Evolutionary conservation across 2,888 invertebrate genomes (phyloP), one percentile per base, ranked within the genome.

Genomic region (Cheilosia impressa): DNA sequence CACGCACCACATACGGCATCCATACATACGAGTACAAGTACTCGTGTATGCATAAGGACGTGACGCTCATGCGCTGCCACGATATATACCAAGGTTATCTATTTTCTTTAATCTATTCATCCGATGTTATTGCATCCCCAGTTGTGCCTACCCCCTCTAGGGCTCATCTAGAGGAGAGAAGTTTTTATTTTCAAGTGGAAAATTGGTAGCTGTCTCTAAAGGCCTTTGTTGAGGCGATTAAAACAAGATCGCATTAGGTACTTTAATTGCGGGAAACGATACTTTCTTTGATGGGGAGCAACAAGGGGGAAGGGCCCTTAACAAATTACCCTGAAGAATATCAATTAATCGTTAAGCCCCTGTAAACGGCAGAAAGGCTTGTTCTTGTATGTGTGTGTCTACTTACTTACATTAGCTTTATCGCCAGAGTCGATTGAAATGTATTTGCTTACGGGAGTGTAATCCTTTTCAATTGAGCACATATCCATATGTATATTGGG

Each of bases 251-350:
- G 38, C 58, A 63, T 79, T 65, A 84, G 60, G 17, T 38, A 41
- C 19, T 53, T 68, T 41, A 38, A 41, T 22, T n/a, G 38, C 13
- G 55, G 55, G 38, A 55, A 41, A 53, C 22, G 68, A 78, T 41
- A 52, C 24, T 50, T 52, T 66, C 52, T 45, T 66, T 53, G 52
- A 22, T 45, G 17, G 19, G 41, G 4, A 10, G 10, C 7, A 9
- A 53, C 4, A 9, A 17, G 58, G 31, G 22, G n/a, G 31, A 41
- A 27, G 53, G 55, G 71, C 38, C 65, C 45, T 65, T 43, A 84
- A 80, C 84, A 84, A 84, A 84, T 84, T 84, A 80, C 79, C 71
- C 75, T 68, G 80, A 75, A 84, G 79, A 75, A 84, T 80, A 84
- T 84, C 84, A 84, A 84, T 84, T 84, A 75, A 84, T 80, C 75